Percentiles rank a stretch among this genome's conserved stretches.
phyloP scores from a whole-genome alignment of 2,888 invertebrate species.

The Dicroscelio sp. region DNA sequence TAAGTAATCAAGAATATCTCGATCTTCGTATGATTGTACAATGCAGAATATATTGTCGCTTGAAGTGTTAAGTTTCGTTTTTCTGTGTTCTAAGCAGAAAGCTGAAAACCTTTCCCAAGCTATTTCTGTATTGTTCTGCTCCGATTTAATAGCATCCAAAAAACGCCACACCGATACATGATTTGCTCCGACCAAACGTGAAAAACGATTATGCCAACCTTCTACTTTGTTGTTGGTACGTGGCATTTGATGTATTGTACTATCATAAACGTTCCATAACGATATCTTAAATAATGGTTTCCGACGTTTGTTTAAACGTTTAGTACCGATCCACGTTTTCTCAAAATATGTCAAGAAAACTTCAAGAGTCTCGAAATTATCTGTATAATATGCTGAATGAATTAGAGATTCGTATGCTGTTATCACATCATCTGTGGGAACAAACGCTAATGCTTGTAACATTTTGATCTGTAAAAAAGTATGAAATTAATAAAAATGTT shows the following conservation, averaged over 20 bases:
- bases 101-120: too few relatives aligned
- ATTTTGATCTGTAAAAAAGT: not conserved
- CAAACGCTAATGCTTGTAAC: conserved; percentile 1
- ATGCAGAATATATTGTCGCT: too few relatives aligned
- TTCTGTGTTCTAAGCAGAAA: too few relatives aligned
- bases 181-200: not conserved
- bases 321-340: conserved; percentile 20
- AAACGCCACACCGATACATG: not conserved
- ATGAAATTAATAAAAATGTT: conserved; percentile 6
- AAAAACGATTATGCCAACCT: conserved; percentile 5
- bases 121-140: too few relatives aligned
- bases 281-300: not conserved
- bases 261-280: not conserved
- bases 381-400: not conserved
- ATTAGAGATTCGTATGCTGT: not conserved
- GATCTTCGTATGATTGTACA: too few relatives aligned
- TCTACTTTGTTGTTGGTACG: not conserved
- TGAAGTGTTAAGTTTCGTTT: too few relatives aligned
- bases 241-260: not conserved
- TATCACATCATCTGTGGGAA: not conserved
- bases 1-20: too few relatives aligned
- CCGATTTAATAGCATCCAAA: not conserved
- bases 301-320: not conserved
- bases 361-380: not conserved
- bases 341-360: not conserved